Base-by-base conservation (phyloP, 2,888 invertebrate species). In the Luffia ferchaultella region DNA sequence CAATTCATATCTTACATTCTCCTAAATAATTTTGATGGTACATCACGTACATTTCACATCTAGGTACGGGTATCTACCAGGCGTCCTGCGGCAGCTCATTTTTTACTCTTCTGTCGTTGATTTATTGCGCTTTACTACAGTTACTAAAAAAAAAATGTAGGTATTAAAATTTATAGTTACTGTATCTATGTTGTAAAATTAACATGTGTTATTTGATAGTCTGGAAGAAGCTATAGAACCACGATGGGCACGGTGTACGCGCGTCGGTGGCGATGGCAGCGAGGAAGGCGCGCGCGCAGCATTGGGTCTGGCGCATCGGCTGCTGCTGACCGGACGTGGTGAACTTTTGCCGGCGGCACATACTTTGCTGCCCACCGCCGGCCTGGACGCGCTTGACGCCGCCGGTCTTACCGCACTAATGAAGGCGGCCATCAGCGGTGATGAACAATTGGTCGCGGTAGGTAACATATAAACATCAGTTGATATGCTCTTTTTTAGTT, bases 351-450 rank as follows among this genome's bases (percentile, higher is more conserved):
- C 90, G 0, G 93, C 93, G 0, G 79, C 92, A n/a, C 85, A 91
- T 1, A 68, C 95, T 1, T 74, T 96, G 52, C 91, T 95, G 0
- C 84, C 88, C 0, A 76, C 89, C 0, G 89, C 92, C 0, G 79
- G 77, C 0, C 79, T 94, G 45, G 93, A 95, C 62, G 91, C 93
- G 0, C 84, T 91, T 1, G 93, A 94, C 62, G 89, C 91, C 18
- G 87, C 88, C 2, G 95, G 95, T 0, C 85, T 95, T 51, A 92
- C 93, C 0, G 92, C 93, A 0, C 77, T 96, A 18, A 96, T 96
- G 93, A 84, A 93, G 55, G 92, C 95, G 0, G 90, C 92, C 47
- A 85, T 93, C 18, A 87, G 89, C 9, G 93, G 93, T 1, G 95
- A 95, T 60, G 94, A 94, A 56, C 85, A 87, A 16, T 90, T 92